Evolutionary conservation across 2,888 invertebrate genomes (phyloP), one percentile per base, ranked within the genome.

Genomic region (Acrocyrtus sp.): DNA sequence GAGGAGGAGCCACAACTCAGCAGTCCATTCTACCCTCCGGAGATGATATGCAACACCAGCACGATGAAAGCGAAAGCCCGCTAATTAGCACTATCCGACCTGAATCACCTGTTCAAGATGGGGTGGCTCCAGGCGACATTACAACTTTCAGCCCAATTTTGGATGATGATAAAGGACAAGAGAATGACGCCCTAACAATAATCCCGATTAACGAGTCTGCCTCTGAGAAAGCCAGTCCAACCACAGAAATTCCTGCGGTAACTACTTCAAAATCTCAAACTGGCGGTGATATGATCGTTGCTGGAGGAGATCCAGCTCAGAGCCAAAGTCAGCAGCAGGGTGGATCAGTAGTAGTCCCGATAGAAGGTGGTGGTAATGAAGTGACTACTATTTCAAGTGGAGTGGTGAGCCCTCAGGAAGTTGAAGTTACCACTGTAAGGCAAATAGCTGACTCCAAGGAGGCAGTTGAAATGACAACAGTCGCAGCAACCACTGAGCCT

Each of bases 161-260:
- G 10, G 29, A 61, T 19, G 61, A 57, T 21, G 50, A 53, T 29
- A n/a, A n/a, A n/a, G 54, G 29, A 34, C 60, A 48, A 26, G 60
- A 51, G 15, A 47, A 56, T 26, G 62, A 50, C 21, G 69, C 62
- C n/a, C 17, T 62, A 21, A 70, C 69, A 27, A 54, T 70, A 12
- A 1, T 70, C 8, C 62, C 69, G 27, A 41, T 60, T 34, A 29
- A 60, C 15, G 50, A 24, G 24, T 22, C 6, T 15, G 17, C 8
- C 22, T 47, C 63, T 24, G 56, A 54, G 12, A 56, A 48, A 48
- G 5, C 58, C 15, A 29, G 43, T 48, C 45, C 63, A 26, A 43
- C 68, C 19, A 68, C 61, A 43, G 51, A 68, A 60, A 29, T 29
- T 3, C 22, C 51, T 1, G 27, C 24, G 10, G 19, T 29, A 3